Evolutionary conservation across 2,113 vertebrate species (phyloP), one percentile per base, ranked within the genome.

Genomic region (Cinclus mexicanus): DNA sequence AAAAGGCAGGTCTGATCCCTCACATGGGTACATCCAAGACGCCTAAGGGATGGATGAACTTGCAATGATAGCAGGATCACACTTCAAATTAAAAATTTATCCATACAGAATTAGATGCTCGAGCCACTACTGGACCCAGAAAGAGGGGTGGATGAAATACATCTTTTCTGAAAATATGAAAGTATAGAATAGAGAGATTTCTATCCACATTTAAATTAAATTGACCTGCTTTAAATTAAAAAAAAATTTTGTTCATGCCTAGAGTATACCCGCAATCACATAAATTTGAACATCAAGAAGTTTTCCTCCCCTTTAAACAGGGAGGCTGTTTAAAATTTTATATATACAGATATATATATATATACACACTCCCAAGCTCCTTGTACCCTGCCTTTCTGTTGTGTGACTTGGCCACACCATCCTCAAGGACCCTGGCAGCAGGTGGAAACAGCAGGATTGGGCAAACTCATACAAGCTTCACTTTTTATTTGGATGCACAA

Each of bases 331-430:
- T 25, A 55, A 57, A 53, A 8, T 49, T 31, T 21, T 11, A 7
- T 7, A 7, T 21, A 28, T 9, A 31, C 47, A n/a, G n/a, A n/a
- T n/a, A 20, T 15, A 10, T 4, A 50, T 50, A 26, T 50, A 24
- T 49, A 50, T 50, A 50, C 24, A 9, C 0, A 24, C 8, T 3
- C 9, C 4, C 0, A 11, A 5, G 13, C 6, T 3, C 14, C 15
- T 68, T 59, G 33, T 39, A 44, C 10, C 13, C 39, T 56, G 21
- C 35, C 10, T 12, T 10, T 35, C 42, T 83, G 53, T 37, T 52
- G 16, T 59, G 12, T 35, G 31, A 23, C 29, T 46, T 31, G 65
- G 39, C 24, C 57, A 44, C 75, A 22, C 4, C 22, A 24, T 9
- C 15, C 64, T 67, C 53, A 49, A 12, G 19, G 47, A 52, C 24